Conservation (phyloP, 2,797 vertebrate genomes). For the Spheniscus humboldti region DNA sequence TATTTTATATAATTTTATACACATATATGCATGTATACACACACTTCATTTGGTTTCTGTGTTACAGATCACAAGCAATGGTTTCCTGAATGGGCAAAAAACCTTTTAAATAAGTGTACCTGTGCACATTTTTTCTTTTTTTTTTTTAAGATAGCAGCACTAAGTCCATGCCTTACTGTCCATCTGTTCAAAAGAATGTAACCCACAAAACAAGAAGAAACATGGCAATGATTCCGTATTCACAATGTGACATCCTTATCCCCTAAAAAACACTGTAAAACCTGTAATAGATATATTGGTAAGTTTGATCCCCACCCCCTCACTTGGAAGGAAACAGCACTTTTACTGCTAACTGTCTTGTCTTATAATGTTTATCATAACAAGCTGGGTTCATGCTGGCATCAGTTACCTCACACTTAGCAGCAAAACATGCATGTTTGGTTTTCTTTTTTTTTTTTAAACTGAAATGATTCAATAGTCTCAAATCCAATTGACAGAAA, state of each 20-base stretch:
- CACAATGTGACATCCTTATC: slow-evolving; percentile 40
- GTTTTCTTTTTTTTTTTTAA: not conserved
- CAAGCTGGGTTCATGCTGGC: slow-evolving; percentile 45
- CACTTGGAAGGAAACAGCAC: not conserved
- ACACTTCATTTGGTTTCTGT: slow-evolving; percentile 82
- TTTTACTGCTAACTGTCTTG: slow-evolving; percentile 29
- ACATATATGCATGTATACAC: slow-evolving; percentile 73
- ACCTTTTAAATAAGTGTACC: slow-evolving; percentile 66
- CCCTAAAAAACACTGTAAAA: slow-evolving; percentile 37
- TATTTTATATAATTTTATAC: slow-evolving; percentile 75
- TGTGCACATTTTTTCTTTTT: slow-evolving; percentile 57
- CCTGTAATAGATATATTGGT: not conserved
- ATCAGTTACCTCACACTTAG: slow-evolving; percentile 52
- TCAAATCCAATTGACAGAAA: slow-evolving; percentile 37
- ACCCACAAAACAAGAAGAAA: slow-evolving; percentile 16
- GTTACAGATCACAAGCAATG: slow-evolving; percentile 72
- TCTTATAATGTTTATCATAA: slow-evolving; percentile 17
- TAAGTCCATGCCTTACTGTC: slow-evolving; percentile 66
- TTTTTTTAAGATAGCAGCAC: slow-evolving; percentile 69
- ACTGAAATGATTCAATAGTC: slow-evolving; percentile 18
- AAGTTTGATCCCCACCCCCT: not conserved
- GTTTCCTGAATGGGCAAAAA: slow-evolving; percentile 70
- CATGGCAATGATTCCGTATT: slow-evolving; percentile 33
- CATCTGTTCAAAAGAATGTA: slow-evolving; percentile 40
- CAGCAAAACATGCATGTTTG: slow-evolving; percentile 59